Evolutionary conservation across 2,797 vertebrate species (phyloP).

Genomic region (Nyctibius grandis): DNA sequence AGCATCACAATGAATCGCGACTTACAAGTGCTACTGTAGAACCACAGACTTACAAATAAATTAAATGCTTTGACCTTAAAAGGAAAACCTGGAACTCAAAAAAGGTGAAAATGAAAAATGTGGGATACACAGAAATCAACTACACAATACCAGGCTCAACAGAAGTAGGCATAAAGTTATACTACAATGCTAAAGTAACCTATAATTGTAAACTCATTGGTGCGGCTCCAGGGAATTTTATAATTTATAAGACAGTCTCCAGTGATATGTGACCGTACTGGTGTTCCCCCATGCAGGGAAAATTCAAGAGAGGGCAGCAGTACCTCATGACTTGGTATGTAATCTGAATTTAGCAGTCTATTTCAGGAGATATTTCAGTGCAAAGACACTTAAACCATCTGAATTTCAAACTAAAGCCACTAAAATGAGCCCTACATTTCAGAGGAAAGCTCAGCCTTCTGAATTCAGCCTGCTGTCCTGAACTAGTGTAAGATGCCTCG

Average conservation of each 20-base stretch:
- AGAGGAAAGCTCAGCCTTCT: neutral
- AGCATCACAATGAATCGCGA: neutral
- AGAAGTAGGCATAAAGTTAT: neutral
- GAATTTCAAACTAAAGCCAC: neutral
- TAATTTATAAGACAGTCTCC: neutral
- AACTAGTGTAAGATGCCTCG: neutral
- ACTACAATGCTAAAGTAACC: neutral
- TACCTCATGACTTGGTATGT: neutral
- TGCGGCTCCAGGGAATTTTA: rapidly evolving
- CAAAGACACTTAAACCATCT: neutral
- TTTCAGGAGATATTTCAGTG: neutral
- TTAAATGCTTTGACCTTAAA: neutral
- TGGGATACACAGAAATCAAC: neutral
- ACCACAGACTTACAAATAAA: neutral
- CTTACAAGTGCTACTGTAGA: neutral
- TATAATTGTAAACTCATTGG: neutral
- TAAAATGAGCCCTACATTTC: neutral
- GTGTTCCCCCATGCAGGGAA: neutral
- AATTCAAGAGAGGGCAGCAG: neutral
- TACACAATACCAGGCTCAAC: neutral
- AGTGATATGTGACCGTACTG: neutral
- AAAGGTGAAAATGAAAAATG: neutral
- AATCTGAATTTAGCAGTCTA: neutral
- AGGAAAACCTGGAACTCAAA: neutral
- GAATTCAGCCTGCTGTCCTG: neutral